Base-by-base conservation (phyloP, 1,140 invertebrate species). In the Atta cephalotes region DNA sequence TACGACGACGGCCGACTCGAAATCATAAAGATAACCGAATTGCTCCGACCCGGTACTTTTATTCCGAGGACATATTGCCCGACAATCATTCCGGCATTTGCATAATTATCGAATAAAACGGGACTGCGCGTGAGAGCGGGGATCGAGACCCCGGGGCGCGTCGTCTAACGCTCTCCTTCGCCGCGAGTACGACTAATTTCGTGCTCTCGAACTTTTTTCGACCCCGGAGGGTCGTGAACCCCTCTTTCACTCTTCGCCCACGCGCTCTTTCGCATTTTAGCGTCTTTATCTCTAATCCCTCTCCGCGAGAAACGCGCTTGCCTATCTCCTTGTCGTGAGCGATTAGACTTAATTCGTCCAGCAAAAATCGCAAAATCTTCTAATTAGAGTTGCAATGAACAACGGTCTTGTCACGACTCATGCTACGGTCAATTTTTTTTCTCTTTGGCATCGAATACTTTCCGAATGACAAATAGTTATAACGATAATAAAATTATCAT, bases 61-160 rank as follows among this genome's bases (percentile, higher is more conserved):
- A 93, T 94, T 95, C 92, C 91, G 78, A 93, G 93, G 92, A 94
- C 94, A 94, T 94, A 94, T 94, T 95, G 94, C 92, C 92, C 93
- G 93, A 95, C 94, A 95, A 95, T 95, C 95, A 95, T 95, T 95
- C 89, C 71, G 39, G 88, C 92, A 95, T 95, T 95, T 95, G 91
- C 94, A 95, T 95, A 95, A 95, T 95, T 95, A 95, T 95, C 94
- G 91, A 95, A 95, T 95, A 94, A 95, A 95, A 94, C 87, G 77
- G 51, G 60, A 88, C 88, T 86, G 87, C 51, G 68, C 56, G 87
- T 49, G 65, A 84, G 63, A n/a, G 53, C 81, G 56, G 58, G 62
- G 71, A 78, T 58, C 35, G 53, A 86, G 10, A 65, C 81, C 86
- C 39, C 39, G 60, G n/a, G 81, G 71, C 70, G 51, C 28, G 79